phyloP scores from a whole-genome alignment of 2,888 invertebrate genomes.

The Drosophila trichaetosa region DNA sequence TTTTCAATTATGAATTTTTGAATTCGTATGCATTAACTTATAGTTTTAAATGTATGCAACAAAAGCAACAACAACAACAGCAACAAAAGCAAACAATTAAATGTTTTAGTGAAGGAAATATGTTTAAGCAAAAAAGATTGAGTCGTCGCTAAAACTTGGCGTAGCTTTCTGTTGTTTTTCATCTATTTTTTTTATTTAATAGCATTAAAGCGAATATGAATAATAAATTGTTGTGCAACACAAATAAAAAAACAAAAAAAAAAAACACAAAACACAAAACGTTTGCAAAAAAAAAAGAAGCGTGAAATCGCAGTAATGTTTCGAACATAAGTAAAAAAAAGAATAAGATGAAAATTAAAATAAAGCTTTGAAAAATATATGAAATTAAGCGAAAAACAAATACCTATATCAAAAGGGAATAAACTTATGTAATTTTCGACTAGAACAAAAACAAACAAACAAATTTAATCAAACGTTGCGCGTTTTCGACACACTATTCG shows the following conservation, averaged over 20 bases:
- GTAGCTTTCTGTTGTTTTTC: slow-evolving; percentile 71
- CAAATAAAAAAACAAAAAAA: slow-evolving; percentile 22
- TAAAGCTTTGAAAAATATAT: slow-evolving; percentile 49
- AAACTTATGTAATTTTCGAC: slow-evolving; percentile 78
- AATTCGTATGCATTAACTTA: slow-evolving; percentile 31
- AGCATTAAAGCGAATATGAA: slow-evolving; percentile 49
- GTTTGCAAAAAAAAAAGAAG: slow-evolving; percentile 37
- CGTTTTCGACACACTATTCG: slow-evolving; percentile 72
- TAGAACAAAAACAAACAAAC: slow-evolving; percentile 48
- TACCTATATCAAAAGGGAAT: slow-evolving; percentile 52
- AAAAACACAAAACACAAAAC: slow-evolving; percentile 30
- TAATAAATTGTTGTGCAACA: slow-evolving; percentile 67
- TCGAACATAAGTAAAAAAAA: slow-evolving; percentile 25
- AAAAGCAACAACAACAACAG: slow-evolving; percentile 22
- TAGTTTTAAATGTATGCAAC: slow-evolving; percentile 21
- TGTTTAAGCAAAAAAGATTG: slow-evolving; percentile 28
- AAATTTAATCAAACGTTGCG: slow-evolving; percentile 75
- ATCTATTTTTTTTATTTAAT: slow-evolving; percentile 53
- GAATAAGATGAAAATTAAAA: slow-evolving; percentile 23
- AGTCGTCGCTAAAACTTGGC: slow-evolving; percentile 38
- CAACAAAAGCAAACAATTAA: slow-evolving; percentile 12
- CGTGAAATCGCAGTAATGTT: slow-evolving; percentile 20
- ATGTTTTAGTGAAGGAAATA: slow-evolving; percentile 16
- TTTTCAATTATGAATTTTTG: slow-evolving; percentile 27
- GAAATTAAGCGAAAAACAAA: slow-evolving; percentile 52